A percentile compares a stretch with the other conserved stretches of the same genome.
Conservation (phyloP, 2,113 vertebrate species). For the Ivindomyrus marchei region DNA sequence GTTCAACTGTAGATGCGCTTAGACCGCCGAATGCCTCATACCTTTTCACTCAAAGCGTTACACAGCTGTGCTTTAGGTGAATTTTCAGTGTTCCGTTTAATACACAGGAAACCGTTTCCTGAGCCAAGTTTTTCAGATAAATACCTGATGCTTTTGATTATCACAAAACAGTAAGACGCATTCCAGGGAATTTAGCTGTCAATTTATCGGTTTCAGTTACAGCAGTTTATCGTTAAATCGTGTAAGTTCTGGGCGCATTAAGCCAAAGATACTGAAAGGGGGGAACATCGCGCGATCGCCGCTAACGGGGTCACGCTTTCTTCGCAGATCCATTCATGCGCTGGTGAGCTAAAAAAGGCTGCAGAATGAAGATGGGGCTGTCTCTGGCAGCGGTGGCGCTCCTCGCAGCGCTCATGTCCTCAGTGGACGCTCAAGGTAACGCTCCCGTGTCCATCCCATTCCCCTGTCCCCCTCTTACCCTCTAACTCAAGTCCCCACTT, state of each 20-base stretch:
- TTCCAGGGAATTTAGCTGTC: background rate
- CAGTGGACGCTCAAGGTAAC: constrained; percentile 92
- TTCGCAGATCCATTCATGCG: constrained; percentile 80
- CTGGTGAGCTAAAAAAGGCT: constrained; percentile 67
- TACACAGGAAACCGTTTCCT: background rate
- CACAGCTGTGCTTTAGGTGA: background rate
- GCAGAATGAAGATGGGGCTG: constrained; percentile 79
- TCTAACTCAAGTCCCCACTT: background rate
- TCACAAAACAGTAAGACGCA: background rate
- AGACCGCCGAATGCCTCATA: background rate
- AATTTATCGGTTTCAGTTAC: background rate
- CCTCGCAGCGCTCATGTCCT: constrained; percentile 72
- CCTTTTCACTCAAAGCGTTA: background rate
- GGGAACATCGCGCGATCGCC: background rate
- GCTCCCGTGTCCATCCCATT: constrained; percentile 10
- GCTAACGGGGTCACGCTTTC: constrained; percentile 27
- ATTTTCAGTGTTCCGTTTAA: background rate
- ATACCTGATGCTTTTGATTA: background rate
- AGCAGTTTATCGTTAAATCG: background rate
- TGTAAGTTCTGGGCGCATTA: background rate
- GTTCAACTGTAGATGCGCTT: background rate
- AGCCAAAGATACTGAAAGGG: background rate
- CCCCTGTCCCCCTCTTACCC: constrained; percentile 1
- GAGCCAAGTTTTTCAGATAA: background rate
- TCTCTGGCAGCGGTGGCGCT: constrained; percentile 70